Conservation (phyloP, 2,113 vertebrate species). For the Lophochroa leadbeateri region DNA sequence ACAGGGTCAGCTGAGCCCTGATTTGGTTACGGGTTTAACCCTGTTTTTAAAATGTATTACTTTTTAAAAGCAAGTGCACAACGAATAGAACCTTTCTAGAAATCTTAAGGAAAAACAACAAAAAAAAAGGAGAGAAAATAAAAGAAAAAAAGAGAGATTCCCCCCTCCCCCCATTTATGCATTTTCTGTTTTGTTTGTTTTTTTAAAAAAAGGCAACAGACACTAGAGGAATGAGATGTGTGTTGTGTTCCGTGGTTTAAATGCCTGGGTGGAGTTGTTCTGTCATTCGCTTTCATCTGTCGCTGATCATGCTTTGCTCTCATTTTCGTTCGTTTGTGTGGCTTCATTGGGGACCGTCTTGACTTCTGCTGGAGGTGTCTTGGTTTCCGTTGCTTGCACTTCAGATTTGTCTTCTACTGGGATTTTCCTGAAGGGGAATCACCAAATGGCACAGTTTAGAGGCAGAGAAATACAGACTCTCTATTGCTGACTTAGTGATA, state of each 20-base stretch:
- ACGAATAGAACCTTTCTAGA: conserved; percentile 81
- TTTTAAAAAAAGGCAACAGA: conserved; percentile 86
- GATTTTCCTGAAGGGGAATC: conserved; percentile 80
- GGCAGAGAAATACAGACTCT: background rate
- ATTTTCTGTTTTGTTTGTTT: conserved; percentile 64
- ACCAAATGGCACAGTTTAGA: conserved; percentile 33
- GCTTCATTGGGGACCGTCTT: conserved; percentile 88
- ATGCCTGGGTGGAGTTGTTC: conserved; percentile 79
- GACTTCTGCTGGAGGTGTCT: conserved; percentile 84
- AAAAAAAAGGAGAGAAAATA: background rate
- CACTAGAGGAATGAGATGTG: conserved; percentile 88
- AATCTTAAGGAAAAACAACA: conserved; percentile 61
- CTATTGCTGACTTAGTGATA: accelerated
- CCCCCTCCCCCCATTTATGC: conserved; percentile 43
- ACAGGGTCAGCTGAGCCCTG: conserved; percentile 70
- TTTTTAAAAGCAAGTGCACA: conserved; percentile 82
- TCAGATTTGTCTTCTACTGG: conserved; percentile 84
- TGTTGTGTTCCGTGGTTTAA: conserved; percentile 61
- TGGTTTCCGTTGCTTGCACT: conserved; percentile 79
- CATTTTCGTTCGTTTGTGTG: conserved; percentile 85
- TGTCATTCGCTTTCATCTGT: conserved; percentile 63
- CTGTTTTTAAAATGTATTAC: conserved; percentile 62
- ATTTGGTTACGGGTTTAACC: conserved; percentile 71
- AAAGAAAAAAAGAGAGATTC: conserved; percentile 6
- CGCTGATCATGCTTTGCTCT: conserved; percentile 91